Evolutionary conservation across 2,797 vertebrate genomes (phyloP).

Genomic region (Enteromius fasciolatus): DNA sequence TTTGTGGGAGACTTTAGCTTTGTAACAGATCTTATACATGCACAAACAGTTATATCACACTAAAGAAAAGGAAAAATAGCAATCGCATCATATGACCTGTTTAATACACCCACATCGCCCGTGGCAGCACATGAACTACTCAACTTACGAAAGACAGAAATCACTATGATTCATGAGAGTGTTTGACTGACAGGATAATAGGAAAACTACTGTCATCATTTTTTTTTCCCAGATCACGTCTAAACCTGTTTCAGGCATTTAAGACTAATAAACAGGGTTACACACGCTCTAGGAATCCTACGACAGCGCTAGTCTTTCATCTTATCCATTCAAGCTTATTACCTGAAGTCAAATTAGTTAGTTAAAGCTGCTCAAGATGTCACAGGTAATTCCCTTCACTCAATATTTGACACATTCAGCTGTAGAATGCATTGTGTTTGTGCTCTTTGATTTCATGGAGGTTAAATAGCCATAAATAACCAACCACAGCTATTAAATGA

Average conservation of each 20-base stretch:
- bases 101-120: background rate
- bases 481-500: background rate
- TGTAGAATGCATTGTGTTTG: background rate
- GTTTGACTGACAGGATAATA: background rate
- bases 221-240: conserved; percentile 7
- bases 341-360: background rate
- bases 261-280: background rate
- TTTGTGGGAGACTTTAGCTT: no score
- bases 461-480: background rate
- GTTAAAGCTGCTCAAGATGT: background rate
- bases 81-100: no score
- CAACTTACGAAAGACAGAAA: background rate
- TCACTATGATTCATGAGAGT: background rate
- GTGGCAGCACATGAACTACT: background rate
- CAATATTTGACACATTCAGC: background rate
- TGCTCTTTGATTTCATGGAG: background rate
- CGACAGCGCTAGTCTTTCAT: background rate
- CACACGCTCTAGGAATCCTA: background rate
- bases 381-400: background rate
- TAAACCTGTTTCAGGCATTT: background rate
- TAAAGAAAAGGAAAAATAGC: no score
- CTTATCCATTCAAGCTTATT: background rate
- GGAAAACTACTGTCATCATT: background rate
- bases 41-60: no score
- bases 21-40: no score